These are phyloP conservation scores for Lepidochitona cinerea DNA, from an alignment of 2,888 invertebrate genomes.

Conservation along the genomic window DNA sequence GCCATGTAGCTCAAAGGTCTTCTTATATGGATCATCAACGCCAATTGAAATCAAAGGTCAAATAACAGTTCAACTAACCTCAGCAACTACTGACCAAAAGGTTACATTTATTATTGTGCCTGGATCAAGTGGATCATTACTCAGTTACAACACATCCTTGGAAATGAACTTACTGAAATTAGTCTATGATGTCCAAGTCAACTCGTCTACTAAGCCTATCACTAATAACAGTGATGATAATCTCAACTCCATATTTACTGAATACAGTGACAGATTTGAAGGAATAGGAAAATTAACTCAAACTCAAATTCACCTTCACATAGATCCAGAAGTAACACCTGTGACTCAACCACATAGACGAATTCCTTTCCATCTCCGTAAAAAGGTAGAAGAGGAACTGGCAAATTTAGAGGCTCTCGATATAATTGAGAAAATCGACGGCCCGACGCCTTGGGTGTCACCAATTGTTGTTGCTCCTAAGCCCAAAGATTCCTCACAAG, in stretches of 20 bases:
- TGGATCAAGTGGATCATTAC: neutral
- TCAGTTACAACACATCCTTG: neutral
- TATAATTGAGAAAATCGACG: slow-evolving; percentile 41
- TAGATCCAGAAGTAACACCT: slow-evolving; percentile 20
- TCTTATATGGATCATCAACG: neutral
- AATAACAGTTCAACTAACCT: neutral
- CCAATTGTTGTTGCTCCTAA: slow-evolving; percentile 36
- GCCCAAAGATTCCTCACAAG: slow-evolving; percentile 21
- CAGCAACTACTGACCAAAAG: neutral
- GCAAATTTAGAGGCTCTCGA: slow-evolving; percentile 27
- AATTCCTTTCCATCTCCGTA: slow-evolving; percentile 33
- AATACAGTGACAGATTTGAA: slow-evolving; percentile 7
- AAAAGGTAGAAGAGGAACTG: slow-evolving; percentile 31
- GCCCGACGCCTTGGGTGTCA: slow-evolving; percentile 44
- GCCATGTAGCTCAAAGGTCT: neutral
- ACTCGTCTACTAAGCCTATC: neutral
- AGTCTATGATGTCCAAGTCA: neutral
- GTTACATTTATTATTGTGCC: slow-evolving; percentile 2
- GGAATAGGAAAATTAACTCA: slow-evolving; percentile 10
- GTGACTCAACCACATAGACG: slow-evolving; percentile 20
- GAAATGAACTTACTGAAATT: neutral
- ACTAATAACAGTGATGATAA: neutral
- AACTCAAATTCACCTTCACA: slow-evolving; percentile 16
- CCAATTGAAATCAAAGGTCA: neutral
- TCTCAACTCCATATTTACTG: neutral